phyloP scores from a whole-genome alignment of 2,797 vertebrate species.

The Acanthopagrus latus region DNA sequence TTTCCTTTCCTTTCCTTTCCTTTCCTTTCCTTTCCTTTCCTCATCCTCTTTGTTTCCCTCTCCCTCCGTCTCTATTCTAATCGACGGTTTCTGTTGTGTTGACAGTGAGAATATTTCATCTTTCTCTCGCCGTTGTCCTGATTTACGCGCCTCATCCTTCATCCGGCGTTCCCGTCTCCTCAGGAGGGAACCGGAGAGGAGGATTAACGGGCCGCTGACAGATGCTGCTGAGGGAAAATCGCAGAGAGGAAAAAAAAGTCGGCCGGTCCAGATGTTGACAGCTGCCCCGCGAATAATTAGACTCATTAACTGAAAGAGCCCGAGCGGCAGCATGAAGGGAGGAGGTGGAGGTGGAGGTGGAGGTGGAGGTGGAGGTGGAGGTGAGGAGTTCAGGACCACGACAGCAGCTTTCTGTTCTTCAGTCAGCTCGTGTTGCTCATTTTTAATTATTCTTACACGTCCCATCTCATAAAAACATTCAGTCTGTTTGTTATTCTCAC shows the following conservation, averaged over 20 bases:
- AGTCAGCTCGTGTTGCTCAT: too few relatives aligned
- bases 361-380: too few relatives aligned
- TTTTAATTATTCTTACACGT: too few relatives aligned
- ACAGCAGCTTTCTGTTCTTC: background rate
- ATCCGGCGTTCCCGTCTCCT: background rate
- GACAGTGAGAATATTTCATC: background rate
- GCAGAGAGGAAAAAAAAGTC: constrained; percentile 10
- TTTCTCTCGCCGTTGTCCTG: background rate
- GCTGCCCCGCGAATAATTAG: constrained; percentile 26
- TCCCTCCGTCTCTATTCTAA: background rate
- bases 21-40: too few relatives aligned
- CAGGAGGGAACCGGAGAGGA: background rate
- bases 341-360: background rate
- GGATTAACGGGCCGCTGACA: constrained; percentile 7
- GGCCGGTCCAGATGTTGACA: constrained; percentile 37
- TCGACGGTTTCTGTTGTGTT: background rate
- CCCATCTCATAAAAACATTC: too few relatives aligned
- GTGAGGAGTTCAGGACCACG: background rate
- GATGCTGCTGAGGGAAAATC: constrained; percentile 19
- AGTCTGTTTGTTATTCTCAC: too few relatives aligned
- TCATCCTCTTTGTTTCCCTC: too few relatives aligned
- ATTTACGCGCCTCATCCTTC: constrained; percentile 15
- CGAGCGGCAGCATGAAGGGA: background rate
- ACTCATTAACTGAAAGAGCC: background rate
- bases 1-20: too few relatives aligned